These are phyloP conservation scores for Pomatostomus ruficeps DNA, from an alignment of 2,113 vertebrate species.

Conservation along the genomic window DNA sequence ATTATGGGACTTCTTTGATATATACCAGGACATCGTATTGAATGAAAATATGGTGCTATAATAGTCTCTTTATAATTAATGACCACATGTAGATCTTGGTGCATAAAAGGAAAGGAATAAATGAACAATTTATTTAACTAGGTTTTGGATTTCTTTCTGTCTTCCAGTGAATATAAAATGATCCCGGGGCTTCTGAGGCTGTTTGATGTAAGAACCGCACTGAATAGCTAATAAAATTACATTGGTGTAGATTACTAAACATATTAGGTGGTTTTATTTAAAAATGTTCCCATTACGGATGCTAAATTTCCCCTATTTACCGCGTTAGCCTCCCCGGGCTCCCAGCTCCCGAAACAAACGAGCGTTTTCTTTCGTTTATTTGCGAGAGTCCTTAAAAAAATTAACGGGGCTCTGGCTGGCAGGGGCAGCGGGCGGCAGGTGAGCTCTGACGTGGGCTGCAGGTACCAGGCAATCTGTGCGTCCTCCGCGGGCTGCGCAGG, in stretches of 20 bases:
- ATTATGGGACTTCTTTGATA: slow-evolving; percentile 88
- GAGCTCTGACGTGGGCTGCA: not conserved
- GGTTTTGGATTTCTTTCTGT: slow-evolving; percentile 82
- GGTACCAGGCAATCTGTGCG: not conserved
- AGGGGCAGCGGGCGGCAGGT: not conserved
- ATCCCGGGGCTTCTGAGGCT: slow-evolving; percentile 74
- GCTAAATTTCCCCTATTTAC: slow-evolving; percentile 54
- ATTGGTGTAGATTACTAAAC: slow-evolving; percentile 69
- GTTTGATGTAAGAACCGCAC: slow-evolving; percentile 71
- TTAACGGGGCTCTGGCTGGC: not conserved
- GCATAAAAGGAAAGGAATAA: slow-evolving; percentile 85
- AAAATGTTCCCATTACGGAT: slow-evolving; percentile 38
- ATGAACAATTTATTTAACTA: slow-evolving; percentile 89
- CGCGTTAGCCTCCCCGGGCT: slow-evolving; percentile 1
- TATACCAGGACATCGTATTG: slow-evolving; percentile 84
- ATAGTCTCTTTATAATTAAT: slow-evolving; percentile 89
- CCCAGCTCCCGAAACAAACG: slow-evolving; percentile 1
- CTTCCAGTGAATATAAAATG: slow-evolving; percentile 80
- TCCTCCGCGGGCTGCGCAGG: not conserved
- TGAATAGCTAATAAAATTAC: slow-evolving; percentile 75
- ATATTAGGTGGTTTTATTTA: slow-evolving; percentile 64
- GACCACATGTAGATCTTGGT: slow-evolving; percentile 83
- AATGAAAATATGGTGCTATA: slow-evolving; percentile 88
- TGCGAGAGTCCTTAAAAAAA: not conserved
- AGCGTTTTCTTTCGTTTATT: slow-evolving; percentile 13